Base-by-base conservation (phyloP, 2,797 vertebrate genomes). In the Aldrovandia affinis region DNA sequence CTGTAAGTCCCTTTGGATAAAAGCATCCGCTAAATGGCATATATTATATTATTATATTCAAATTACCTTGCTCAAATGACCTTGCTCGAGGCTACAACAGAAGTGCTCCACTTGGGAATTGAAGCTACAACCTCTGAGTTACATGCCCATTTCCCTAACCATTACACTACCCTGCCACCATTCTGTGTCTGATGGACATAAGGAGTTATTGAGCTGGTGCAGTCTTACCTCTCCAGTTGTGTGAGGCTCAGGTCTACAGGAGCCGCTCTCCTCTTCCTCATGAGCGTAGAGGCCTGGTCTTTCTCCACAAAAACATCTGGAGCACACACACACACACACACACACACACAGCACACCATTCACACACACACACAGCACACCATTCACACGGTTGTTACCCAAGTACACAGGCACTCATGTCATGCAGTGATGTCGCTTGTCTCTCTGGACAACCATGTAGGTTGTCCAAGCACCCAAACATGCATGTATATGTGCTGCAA, bases 181-280 rank as follows among this genome's bases (percentile, higher is more conserved):
- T 1, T 5, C 15, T 20, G 18, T 33, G 6, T 5, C 30, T 20
- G 20, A 18, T 73, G 68, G 42, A 7, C 22, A 47, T 36, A 39
- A 39, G 70, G 22, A 0, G 2, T 2, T 42, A 9, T 77, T 39
- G 7, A 47, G 39, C 4, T 22, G 73, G 22, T 77, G 18, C 39
- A 44, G 73, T 47, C 59, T n/a, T 91, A 96, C 96, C 95, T 95
- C 86, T 96, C 96, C 85, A 95, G 68, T 88, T 96, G 95, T 65
- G 91, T 80, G 44, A 47, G 93, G 55, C 28, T 90, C 86, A 95
- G 93, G 3, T 83, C 25, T 52, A 47, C 73, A 2, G 80, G 36
- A 15, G 18, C 89, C 0, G 92, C 92, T 89, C 95, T 93, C 85
- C 90, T 92, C 78, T 83, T 86, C 73, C 91, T 94, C 87, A 96